A percentile compares a stretch with the other conserved stretches of the same genome.
Evolutionary conservation across 2,888 invertebrate genomes (phyloP).

Genomic region (Patella pellucida): DNA sequence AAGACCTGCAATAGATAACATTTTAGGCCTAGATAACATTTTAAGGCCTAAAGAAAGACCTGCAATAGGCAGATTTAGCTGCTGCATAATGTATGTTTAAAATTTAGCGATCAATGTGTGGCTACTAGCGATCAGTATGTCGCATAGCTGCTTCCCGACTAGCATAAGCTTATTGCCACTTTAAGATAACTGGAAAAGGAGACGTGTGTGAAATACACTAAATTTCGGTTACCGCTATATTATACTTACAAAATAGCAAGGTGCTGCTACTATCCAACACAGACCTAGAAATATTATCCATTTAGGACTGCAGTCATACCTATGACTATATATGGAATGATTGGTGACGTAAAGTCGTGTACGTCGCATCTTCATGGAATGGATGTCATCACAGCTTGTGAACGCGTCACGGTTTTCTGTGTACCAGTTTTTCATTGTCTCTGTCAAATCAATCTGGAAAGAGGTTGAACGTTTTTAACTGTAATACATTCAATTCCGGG

Average conservation of each 20-base stretch:
- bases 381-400: constrained; percentile 42
- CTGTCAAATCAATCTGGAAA: constrained; percentile 37
- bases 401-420: constrained; percentile 36
- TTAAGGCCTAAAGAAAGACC: too few species aligned
- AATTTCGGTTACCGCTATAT: neutral
- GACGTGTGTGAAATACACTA: too few species aligned
- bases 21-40: too few species aligned
- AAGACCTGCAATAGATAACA: too few species aligned
- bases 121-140: too few species aligned
- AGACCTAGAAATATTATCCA: constrained; percentile 40
- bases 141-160: too few species aligned
- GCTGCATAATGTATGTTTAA: too few species aligned
- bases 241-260: constrained; percentile 39
- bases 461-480: neutral
- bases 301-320: constrained; percentile 39
- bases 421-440: constrained; percentile 38
- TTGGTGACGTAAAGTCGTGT: constrained; percentile 42
- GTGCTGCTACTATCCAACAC: constrained; percentile 39
- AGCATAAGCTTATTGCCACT: too few species aligned
- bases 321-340: constrained; percentile 35
- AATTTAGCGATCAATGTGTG: too few species aligned
- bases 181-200: too few species aligned
- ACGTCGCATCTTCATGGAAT: constrained; percentile 31
- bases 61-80: too few species aligned
- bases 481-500: too few species aligned